Percentiles rank a stretch among this genome's conserved stretches.
Evolutionary conservation across 2,113 vertebrate genomes (phyloP).

Genomic region (Phalacrocorax aristotelis): DNA sequence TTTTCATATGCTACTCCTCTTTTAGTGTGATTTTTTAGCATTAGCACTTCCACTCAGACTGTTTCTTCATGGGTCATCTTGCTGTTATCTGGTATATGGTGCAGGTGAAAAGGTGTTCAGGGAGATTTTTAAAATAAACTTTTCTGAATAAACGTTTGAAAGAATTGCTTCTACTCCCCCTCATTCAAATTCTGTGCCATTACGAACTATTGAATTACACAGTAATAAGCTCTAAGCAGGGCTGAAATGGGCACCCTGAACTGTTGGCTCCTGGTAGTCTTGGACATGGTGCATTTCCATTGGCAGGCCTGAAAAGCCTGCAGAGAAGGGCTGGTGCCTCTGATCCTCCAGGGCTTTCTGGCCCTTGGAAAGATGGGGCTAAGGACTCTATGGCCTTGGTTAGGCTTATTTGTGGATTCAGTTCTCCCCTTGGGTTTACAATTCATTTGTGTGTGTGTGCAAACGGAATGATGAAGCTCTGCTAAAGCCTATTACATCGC

Average conservation of each 20-base stretch:
- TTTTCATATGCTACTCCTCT: background rate
- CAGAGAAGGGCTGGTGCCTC: background rate
- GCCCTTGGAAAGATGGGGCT: background rate
- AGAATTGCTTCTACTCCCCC: background rate
- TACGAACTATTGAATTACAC: background rate
- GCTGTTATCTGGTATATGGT: background rate
- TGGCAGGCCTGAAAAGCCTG: background rate
- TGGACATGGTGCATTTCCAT: rapidly evolving
- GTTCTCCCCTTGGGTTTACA: background rate
- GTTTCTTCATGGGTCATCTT: background rate
- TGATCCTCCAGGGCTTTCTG: background rate
- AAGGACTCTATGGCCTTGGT: background rate
- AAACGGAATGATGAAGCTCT: rapidly evolving
- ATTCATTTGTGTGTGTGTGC: background rate
- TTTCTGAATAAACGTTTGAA: background rate
- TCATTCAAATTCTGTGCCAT: background rate
- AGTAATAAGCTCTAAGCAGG: background rate
- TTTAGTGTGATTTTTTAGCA: background rate
- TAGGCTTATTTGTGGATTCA: background rate
- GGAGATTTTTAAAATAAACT: background rate
- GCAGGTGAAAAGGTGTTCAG: background rate
- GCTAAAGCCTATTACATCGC: background rate
- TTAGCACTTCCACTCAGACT: background rate
- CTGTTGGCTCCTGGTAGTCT: background rate
- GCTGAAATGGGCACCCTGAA: background rate